Evolutionary conservation across 2,888 invertebrate species (phyloP), one percentile per base, ranked within the genome.

Genomic region (Rhagonycha lutea): DNA sequence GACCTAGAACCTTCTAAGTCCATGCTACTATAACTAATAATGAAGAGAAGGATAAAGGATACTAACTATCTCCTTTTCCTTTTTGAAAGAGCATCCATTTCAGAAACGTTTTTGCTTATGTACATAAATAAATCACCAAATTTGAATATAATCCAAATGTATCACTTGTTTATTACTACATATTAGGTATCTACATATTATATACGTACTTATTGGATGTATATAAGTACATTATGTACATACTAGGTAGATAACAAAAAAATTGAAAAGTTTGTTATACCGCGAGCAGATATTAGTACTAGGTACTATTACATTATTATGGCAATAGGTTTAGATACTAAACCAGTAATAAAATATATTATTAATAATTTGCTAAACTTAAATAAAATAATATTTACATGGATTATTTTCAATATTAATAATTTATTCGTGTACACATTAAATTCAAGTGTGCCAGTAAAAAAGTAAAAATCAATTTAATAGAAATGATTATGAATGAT

Each of bases 21-120:
- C n/a, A n/a, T n/a, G n/a, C n/a, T n/a, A n/a, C 18, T 18, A 18
- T 18, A 18, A 18, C 2, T 18, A 47, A 47, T 28, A 28, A 28
- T 2, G 2, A 28, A 28, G 9, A 2, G 28, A 0, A 26, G 26
- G 18, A 18, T 26, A 26, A 2, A 8, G 28, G 28, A 28, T 12
- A n/a, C 4, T n/a, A n/a, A 18, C 2, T 18, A 18, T 18, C 18
- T 18, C 2, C 47, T n/a, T n/a, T 7, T 18, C 2, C 47, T n/a
- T n/a, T 7, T 72, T 72, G 72, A 72, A 72, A 70, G 26, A 72
- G 72, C 67, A 72, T 72, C 65, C 72, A 72, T 26, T 60, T 14
- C 12, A 65, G 12, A 23, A 65, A 65, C 63, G 24, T 65, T 65
- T 65, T 24, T 65, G 26, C 63, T 65, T 26, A 65, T 65, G 63